These are phyloP conservation scores for Cantharis rufa DNA, from an alignment of 2,888 invertebrate genomes.

Conservation along the genomic window DNA sequence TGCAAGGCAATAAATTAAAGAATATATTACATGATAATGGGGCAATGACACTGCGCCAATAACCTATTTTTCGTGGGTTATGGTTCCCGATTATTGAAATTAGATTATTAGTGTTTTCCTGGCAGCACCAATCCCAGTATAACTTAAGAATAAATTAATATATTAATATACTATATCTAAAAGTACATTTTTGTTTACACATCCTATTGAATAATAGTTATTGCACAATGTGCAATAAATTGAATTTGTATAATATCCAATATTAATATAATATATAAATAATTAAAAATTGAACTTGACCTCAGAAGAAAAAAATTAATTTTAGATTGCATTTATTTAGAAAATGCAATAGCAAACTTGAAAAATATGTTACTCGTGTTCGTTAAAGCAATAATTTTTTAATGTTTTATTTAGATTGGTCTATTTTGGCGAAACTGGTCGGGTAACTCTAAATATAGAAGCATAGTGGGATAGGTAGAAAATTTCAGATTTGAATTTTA, in stretches of 20 bases:
- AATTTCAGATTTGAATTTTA: not conserved
- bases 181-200: not conserved
- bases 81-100: too few relatives aligned
- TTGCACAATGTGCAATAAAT: not conserved
- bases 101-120: too few relatives aligned
- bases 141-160: too few relatives aligned
- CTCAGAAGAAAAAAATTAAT: not conserved
- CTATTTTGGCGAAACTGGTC: slow-evolving; percentile 8
- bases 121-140: too few relatives aligned
- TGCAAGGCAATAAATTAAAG: too few relatives aligned
- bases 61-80: too few relatives aligned
- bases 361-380: not conserved
- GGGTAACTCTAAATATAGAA: slow-evolving; percentile 22
- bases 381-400: not conserved
- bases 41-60: too few relatives aligned
- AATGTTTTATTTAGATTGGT: not conserved
- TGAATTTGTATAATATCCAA: not conserved
- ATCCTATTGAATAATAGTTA: not conserved
- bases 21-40: too few relatives aligned
- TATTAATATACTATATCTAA: not conserved
- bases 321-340: not conserved
- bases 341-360: not conserved
- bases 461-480: not conserved
- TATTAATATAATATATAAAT: not conserved
- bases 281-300: not conserved